These are phyloP conservation scores for Drosophila melanogaster DNA, from an alignment of 1,140 invertebrate genomes.

Conservation along the genomic window DNA sequence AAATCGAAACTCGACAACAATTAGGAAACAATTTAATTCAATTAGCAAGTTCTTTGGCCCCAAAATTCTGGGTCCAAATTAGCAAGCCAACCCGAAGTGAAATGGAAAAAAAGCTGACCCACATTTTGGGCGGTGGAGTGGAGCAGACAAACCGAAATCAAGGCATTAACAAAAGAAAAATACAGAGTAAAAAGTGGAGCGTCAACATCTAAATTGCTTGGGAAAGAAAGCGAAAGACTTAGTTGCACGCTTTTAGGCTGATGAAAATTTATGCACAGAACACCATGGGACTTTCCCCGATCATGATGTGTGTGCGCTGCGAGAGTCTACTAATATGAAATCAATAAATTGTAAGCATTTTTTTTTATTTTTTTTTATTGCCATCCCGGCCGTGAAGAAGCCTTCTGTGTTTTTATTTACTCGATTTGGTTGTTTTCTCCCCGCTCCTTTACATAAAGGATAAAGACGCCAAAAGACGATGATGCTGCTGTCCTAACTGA, in stretches of 20 bases:
- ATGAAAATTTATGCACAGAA: slow-evolving; percentile 58
- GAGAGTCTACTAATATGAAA: slow-evolving; percentile 70
- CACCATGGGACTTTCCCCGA: slow-evolving; percentile 30
- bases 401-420: slow-evolving; percentile 62
- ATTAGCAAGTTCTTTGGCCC: slow-evolving; percentile 62
- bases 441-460: slow-evolving; percentile 69
- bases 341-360: slow-evolving; percentile 74
- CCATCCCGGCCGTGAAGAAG: slow-evolving; percentile 30
- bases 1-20: slow-evolving; percentile 62
- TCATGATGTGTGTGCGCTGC: slow-evolving; percentile 28
- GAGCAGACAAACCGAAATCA: slow-evolving; percentile 68
- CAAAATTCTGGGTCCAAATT: slow-evolving; percentile 40
- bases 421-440: slow-evolving; percentile 62
- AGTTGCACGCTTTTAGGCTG: slow-evolving; percentile 69
- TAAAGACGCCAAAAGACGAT: slow-evolving; percentile 60
- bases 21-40: slow-evolving; percentile 56
- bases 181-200: slow-evolving; percentile 11
- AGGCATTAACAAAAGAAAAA: slow-evolving; percentile 56
- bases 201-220: slow-evolving; percentile 24
- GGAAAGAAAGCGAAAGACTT: slow-evolving; percentile 38
- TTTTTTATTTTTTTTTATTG: slow-evolving; percentile 73
- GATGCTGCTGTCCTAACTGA: slow-evolving; percentile 32
- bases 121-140: slow-evolving; percentile 36
- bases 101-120: slow-evolving; percentile 29
- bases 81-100: slow-evolving; percentile 26